Conservation (phyloP, 2,113 vertebrate species). For the Psilopsiagon aurifrons region DNA sequence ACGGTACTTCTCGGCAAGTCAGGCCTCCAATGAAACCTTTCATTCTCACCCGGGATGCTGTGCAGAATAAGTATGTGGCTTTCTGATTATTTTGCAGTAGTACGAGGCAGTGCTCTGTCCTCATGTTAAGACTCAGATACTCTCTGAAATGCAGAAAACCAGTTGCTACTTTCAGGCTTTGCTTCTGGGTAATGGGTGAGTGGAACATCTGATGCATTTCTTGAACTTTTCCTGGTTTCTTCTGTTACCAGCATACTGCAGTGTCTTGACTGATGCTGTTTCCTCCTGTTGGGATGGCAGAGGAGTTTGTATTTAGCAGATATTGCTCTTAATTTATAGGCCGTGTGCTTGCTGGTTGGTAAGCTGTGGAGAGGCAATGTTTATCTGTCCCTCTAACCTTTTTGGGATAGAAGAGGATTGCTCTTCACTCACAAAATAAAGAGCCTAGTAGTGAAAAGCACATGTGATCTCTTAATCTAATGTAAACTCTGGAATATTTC, state of each 20-base stretch:
- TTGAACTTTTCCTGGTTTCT: not conserved
- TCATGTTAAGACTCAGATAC: accelerated
- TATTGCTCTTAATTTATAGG: not conserved
- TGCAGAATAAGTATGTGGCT: conserved; percentile 83
- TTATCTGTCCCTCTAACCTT: not conserved
- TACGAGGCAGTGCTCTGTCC: not conserved
- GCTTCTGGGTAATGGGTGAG: not conserved
- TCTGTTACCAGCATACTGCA: not conserved
- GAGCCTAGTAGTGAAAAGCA: not conserved
- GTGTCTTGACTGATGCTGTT: not conserved
- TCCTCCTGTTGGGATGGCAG: not conserved
- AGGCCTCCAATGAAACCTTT: conserved; percentile 86
- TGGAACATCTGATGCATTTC: not conserved
- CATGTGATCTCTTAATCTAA: not conserved
- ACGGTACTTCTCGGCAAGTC: conserved; percentile 5
- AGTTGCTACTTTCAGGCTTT: not conserved
- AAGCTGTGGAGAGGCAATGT: not conserved
- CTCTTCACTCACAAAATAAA: not conserved
- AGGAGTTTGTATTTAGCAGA: not conserved
- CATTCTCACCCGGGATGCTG: conserved; percentile 86
- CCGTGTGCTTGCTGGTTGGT: not conserved
- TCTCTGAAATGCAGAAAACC: not conserved
- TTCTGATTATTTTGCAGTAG: not conserved
- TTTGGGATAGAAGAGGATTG: not conserved
- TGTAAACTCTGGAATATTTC: not conserved